phyloP scores from a whole-genome alignment of 2,888 invertebrate genomes.

The Diarsia rubi region DNA sequence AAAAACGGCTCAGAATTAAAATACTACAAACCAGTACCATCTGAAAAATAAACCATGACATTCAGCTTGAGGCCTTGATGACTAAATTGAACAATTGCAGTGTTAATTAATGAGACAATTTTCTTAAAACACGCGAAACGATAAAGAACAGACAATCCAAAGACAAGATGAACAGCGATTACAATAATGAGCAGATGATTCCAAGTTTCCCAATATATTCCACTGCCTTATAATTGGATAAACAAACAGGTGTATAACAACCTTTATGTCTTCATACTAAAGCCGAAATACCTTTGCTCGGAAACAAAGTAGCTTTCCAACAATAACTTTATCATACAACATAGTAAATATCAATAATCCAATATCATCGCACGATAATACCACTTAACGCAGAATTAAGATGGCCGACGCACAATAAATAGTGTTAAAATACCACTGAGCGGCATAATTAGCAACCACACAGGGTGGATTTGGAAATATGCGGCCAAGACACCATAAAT shows the following conservation, averaged over 20 bases:
- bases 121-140: constrained; percentile 24
- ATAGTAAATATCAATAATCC: constrained; percentile 70
- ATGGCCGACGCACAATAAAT: constrained; percentile 79
- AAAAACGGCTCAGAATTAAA: background rate
- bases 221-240: constrained; percentile 39
- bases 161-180: constrained; percentile 52
- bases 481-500: constrained; percentile 80
- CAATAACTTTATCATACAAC: constrained; percentile 46
- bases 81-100: constrained; percentile 35
- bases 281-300: constrained; percentile 33
- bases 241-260: constrained; percentile 37
- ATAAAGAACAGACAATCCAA: constrained; percentile 46
- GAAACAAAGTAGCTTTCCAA: constrained; percentile 37
- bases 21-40: background rate
- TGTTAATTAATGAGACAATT: constrained; percentile 45
- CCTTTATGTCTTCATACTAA: constrained; percentile 29
- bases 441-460: constrained; percentile 85
- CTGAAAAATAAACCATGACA: background rate
- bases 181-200: constrained; percentile 58
- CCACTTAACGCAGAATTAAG: constrained; percentile 78
- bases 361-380: constrained; percentile 71
- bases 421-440: constrained; percentile 81
- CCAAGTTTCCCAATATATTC: constrained; percentile 41
- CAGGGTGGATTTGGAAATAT: constrained; percentile 78
- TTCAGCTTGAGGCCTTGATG: background rate